phyloP scores from a whole-genome alignment of 2,113 vertebrate species.

The Dryoscopus gambensis region DNA sequence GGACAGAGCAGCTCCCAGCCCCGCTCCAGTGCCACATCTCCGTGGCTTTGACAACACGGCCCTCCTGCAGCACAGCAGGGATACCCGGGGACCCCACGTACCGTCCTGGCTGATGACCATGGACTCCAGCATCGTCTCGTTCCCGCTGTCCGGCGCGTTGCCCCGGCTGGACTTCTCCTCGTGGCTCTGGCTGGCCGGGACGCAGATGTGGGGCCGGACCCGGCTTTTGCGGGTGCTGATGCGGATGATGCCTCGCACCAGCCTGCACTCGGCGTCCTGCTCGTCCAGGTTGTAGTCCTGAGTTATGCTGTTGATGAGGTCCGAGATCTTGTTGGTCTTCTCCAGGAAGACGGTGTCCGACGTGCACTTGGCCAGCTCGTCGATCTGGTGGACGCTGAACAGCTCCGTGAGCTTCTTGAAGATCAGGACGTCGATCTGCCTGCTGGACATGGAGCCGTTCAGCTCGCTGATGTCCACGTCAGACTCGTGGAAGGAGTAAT shows the following conservation, averaged over 20 bases:
- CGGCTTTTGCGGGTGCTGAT: conserved; percentile 91
- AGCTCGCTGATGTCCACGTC: conserved; percentile 85
- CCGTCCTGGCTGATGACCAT: conserved; percentile 83
- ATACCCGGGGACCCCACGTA: conserved; percentile 41
- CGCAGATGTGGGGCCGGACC: conserved; percentile 40
- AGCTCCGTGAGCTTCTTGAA: conserved; percentile 96
- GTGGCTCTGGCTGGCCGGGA: conserved; percentile 34
- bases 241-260: conserved; percentile 94
- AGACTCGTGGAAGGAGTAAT: conserved; percentile 86
- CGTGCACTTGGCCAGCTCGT: conserved; percentile 96
- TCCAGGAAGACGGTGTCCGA: conserved; percentile 94
- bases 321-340: conserved; percentile 97
- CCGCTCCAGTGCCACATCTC: neutral
- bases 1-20: neutral
- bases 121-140: conserved; percentile 90
- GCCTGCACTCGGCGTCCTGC: conserved; percentile 94
- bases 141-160: conserved; percentile 84
- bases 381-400: conserved; percentile 96
- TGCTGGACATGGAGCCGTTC: conserved; percentile 85
- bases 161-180: conserved; percentile 72
- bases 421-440: conserved; percentile 92
- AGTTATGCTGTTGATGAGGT: conserved; percentile 96
- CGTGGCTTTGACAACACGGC: fast-evolving
- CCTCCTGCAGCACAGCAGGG: fast-evolving
- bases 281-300: conserved; percentile 97